Percentiles rank a stretch among this genome's conserved stretches.
These are phyloP conservation scores for Toxotes lorentzi DNA, from an alignment of 2,797 vertebrate species.

Conservation along the genomic window DNA sequence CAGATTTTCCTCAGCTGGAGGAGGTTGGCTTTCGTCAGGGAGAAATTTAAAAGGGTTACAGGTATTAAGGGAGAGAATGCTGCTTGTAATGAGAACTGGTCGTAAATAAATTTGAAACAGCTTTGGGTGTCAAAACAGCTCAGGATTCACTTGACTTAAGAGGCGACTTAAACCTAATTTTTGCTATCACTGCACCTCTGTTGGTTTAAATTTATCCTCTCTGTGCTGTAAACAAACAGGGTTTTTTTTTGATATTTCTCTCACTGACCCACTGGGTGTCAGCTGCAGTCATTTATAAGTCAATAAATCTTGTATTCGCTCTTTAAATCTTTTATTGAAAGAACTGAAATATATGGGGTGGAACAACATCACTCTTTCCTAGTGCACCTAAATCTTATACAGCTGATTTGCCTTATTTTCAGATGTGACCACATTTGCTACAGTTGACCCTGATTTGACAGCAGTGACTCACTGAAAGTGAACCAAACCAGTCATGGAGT, in stretches of 20 bases:
- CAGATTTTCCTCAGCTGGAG: slow-evolving; percentile 65
- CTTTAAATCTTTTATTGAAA: slow-evolving; percentile 18
- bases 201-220: slow-evolving; percentile 33
- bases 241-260: slow-evolving; percentile 23
- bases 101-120: slow-evolving; percentile 53
- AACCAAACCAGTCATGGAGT: not conserved
- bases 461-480: not conserved
- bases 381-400: not conserved
- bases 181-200: not conserved
- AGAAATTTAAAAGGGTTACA: slow-evolving; percentile 45
- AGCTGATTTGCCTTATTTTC: not conserved
- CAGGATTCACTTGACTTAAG: slow-evolving; percentile 35
- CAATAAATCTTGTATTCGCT: slow-evolving; percentile 12
- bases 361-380: not conserved
- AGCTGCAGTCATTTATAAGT: slow-evolving; percentile 29
- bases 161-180: slow-evolving; percentile 42
- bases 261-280: slow-evolving; percentile 11
- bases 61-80: slow-evolving; percentile 43
- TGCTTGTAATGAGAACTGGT: slow-evolving; percentile 26
- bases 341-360: not conserved
- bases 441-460: not conserved
- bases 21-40: slow-evolving; percentile 36
- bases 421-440: not conserved
- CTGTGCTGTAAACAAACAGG: slow-evolving; percentile 31
- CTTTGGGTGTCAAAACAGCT: slow-evolving; percentile 47